Base-by-base conservation (phyloP, 2,888 invertebrate genomes). In the Heteropelma amictum region DNA sequence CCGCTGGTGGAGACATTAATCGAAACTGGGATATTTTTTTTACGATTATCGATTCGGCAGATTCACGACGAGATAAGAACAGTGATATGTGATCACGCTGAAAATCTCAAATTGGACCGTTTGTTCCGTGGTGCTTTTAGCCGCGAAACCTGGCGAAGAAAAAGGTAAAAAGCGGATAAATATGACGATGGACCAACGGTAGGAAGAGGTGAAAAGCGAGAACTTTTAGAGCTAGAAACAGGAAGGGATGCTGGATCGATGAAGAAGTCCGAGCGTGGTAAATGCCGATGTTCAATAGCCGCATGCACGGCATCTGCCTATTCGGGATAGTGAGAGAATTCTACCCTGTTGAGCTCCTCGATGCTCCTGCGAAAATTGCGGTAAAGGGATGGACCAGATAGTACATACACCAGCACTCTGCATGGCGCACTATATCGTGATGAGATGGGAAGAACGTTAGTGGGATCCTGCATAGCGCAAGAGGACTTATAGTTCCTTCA, bases 11-110 rank as follows among this genome's bases (percentile, higher is more conserved):
- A 35, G 33, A 23, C n/a, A n/a, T n/a, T n/a, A n/a, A n/a, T n/a
- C n/a, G n/a, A n/a, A n/a, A n/a, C n/a, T n/a, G n/a, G 42, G 45
- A 19, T 61, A 81, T 80, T 78, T 76, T 72, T 60, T 76, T 77
- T 65, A 78, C 79, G 81, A 82, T 83, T 81, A 79, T 79, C 77
- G 3, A 5, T 73, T 79, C 51, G 72, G 47, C 19, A 42, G 47
- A 58, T 19, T 23, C 0, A n/a, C n/a, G 5, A n/a, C 5, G 21
- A 33, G 1, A 2, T 21, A 5, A 5, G 3, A n/a, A n/a, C n/a
- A n/a, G n/a, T n/a, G n/a, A n/a, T n/a, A n/a, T n/a, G n/a, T n/a
- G n/a, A n/a, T n/a, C n/a, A n/a, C n/a, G n/a, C n/a, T n/a, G n/a
- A n/a, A n/a, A n/a, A n/a, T n/a, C n/a, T n/a, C n/a, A n/a, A n/a